Evolutionary conservation across 35 echinoderm and acorn worm genomes (phyloP).

Genomic region (Stichopus chloronotus): DNA sequence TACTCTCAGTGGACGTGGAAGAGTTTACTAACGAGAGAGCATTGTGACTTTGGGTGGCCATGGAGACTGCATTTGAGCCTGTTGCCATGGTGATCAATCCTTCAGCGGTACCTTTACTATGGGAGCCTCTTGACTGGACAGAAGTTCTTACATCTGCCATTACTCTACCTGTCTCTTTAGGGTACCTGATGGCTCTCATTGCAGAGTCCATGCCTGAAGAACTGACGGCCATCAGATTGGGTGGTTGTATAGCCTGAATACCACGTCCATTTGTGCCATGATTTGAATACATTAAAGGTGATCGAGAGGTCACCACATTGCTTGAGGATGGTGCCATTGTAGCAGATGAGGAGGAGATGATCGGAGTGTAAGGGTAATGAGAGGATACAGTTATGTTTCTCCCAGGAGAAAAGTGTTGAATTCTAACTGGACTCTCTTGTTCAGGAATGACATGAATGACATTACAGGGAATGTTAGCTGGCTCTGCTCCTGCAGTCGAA

Average conservation of each 20-base stretch:
- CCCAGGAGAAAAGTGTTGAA: neutral
- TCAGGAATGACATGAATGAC: slow-evolving; percentile 24
- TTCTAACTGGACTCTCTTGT: neutral
- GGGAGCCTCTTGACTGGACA: neutral
- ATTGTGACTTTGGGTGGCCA: neutral
- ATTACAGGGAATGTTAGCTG: neutral
- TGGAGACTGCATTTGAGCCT: neutral
- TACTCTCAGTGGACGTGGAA: slow-evolving; percentile 15
- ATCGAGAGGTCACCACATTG: neutral
- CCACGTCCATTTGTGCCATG: neutral
- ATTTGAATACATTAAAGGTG: slow-evolving; percentile 20
- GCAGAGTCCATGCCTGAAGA: neutral
- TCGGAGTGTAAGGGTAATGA: neutral
- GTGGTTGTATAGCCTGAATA: neutral
- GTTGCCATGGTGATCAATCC: neutral
- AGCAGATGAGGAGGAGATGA: neutral
- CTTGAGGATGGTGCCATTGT: neutral
- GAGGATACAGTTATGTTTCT: neutral
- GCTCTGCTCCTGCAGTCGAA: neutral
- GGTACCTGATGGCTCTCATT: neutral
- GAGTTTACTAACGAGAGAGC: neutral
- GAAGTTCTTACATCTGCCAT: neutral
- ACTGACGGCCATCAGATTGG: neutral
- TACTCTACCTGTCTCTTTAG: neutral
- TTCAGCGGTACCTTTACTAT: neutral